Conservation (phyloP, 1,140 invertebrate genomes). For the Physella acuta region DNA sequence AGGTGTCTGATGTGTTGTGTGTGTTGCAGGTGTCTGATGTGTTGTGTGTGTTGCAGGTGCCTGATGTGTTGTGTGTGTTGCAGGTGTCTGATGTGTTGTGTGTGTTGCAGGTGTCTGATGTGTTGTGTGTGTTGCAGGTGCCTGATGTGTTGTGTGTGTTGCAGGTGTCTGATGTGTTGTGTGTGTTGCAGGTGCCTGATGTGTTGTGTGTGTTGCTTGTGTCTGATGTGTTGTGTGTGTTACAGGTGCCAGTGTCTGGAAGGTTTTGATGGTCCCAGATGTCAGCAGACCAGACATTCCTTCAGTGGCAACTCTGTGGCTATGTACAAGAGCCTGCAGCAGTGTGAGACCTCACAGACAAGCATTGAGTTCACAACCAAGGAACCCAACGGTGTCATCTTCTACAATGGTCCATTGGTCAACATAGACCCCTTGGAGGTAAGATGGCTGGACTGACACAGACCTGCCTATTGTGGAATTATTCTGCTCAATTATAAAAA, state of each 20-base stretch:
- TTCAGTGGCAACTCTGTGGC: constrained; percentile 76
- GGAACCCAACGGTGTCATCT: constrained; percentile 77
- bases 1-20: constrained; percentile 72
- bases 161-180: constrained; percentile 69
- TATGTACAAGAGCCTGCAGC: constrained; percentile 92
- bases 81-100: constrained; percentile 81
- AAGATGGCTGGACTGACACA: constrained; percentile 66
- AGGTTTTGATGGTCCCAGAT: constrained; percentile 89
- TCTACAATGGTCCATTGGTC: constrained; percentile 93
- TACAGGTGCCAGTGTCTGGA: constrained; percentile 69
- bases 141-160: constrained; percentile 71
- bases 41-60: constrained; percentile 8
- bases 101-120: constrained; percentile 63
- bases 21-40: constrained; percentile 90
- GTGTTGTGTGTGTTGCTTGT: constrained; percentile 57
- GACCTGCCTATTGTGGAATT: not conserved
- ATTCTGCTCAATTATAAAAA: not conserved
- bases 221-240: not conserved
- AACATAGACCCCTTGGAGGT: constrained; percentile 61
- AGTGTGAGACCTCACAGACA: constrained; percentile 92
- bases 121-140: constrained; percentile 86
- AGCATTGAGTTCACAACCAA: constrained; percentile 91
- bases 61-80: constrained; percentile 83
- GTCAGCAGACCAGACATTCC: constrained; percentile 90
- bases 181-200: constrained; percentile 89